These are phyloP conservation scores for Fissipunctia ypsillon DNA, from an alignment of 2,888 invertebrate genomes.

Conservation along the genomic window DNA sequence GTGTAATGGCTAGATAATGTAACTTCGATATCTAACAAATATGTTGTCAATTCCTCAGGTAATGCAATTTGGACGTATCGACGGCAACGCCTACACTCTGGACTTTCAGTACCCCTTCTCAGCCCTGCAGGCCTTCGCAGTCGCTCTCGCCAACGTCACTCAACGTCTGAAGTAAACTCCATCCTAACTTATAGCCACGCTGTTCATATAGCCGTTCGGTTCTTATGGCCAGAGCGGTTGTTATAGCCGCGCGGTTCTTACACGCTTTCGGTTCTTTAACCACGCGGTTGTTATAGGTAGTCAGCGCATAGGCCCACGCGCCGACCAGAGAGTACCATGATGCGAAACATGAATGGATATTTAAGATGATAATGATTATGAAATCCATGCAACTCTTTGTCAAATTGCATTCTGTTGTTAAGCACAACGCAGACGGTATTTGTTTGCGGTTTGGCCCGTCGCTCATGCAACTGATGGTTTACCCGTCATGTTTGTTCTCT, in stretches of 20 bases:
- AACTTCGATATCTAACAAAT: not conserved
- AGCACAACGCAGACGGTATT: not conserved
- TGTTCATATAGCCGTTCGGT: slow-evolving; percentile 69
- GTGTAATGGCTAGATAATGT: no score
- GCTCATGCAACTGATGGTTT: not conserved
- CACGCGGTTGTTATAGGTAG: slow-evolving; percentile 67
- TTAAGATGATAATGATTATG: slow-evolving; percentile 8
- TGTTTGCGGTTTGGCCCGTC: not conserved
- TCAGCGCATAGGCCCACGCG: slow-evolving; percentile 42
- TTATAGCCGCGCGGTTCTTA: slow-evolving; percentile 69
- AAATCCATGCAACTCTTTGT: not conserved
- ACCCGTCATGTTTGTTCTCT: not conserved
- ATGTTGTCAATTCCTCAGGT: slow-evolving; percentile 92
- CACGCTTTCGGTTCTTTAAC: slow-evolving; percentile 61
- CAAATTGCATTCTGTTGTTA: slow-evolving; percentile 1
- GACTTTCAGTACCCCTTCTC: slow-evolving; percentile 99
- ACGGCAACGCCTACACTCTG: slow-evolving; percentile 99
- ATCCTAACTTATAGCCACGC: slow-evolving; percentile 66
- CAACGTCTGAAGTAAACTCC: slow-evolving; percentile 96
- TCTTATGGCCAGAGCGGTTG: slow-evolving; percentile 70
- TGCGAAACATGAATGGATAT: slow-evolving; percentile 1
- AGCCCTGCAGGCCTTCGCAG: slow-evolving; percentile 99
- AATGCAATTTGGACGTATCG: slow-evolving; percentile 99
- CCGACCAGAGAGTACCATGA: slow-evolving; percentile 27
- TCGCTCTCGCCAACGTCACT: slow-evolving; percentile 98